Evolutionary conservation across 2,888 invertebrate species (phyloP).

Genomic region (Metacarcinus magister): DNA sequence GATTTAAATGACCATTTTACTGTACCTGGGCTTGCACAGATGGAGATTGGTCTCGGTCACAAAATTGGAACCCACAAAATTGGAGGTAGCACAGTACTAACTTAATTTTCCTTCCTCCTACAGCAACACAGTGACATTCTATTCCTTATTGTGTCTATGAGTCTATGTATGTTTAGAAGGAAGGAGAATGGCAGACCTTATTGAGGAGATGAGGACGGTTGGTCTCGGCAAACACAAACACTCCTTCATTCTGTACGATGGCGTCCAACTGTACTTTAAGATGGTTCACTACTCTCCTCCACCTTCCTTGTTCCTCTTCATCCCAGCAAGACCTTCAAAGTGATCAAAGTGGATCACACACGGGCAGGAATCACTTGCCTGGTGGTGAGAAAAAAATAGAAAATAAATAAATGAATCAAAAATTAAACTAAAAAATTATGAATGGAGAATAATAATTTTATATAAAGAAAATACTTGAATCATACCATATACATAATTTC

Average conservation of each 20-base stretch:
- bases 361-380: conserved; percentile 77
- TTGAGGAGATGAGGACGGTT: conserved; percentile 80
- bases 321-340: conserved; percentile 80
- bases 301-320: conserved; percentile 66
- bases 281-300: conserved; percentile 76
- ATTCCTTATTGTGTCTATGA: background rate
- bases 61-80: too few species aligned
- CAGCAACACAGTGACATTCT: background rate
- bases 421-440: too few species aligned
- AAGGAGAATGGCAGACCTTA: conserved; percentile 63
- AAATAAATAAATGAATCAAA: too few species aligned
- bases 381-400: background rate
- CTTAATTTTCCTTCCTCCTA: too few species aligned
- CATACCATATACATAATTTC: too few species aligned
- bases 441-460: too few species aligned
- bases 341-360: conserved; percentile 81
- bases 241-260: conserved; percentile 67
- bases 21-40: too few species aligned
- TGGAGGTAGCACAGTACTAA: too few species aligned
- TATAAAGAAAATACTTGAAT: too few species aligned
- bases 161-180: background rate
- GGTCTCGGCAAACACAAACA: conserved; percentile 80
- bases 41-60: too few species aligned
- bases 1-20: too few species aligned
- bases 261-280: conserved; percentile 82